Conservation (phyloP, 2,888 invertebrate genomes). For the Blomia tropicalis region DNA sequence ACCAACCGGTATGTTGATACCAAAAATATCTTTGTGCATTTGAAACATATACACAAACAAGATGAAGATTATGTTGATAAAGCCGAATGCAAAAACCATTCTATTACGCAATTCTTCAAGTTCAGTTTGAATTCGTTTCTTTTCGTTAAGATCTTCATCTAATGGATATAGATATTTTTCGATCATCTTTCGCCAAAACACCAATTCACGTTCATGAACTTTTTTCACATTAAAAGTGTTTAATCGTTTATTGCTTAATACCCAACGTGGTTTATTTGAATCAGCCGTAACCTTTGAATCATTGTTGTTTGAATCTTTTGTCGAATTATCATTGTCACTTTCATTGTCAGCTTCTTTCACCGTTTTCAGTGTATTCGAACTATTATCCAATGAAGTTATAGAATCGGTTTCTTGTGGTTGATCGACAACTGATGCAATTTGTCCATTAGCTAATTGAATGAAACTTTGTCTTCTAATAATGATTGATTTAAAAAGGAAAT, state of each 20-base stretch:
- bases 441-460: neutral
- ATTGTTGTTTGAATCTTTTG: neutral
- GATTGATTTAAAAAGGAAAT: too few relatives aligned
- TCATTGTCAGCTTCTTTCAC: neutral
- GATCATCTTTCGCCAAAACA: constrained; percentile 42
- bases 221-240: neutral
- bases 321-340: neutral
- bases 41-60: constrained; percentile 95
- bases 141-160: constrained; percentile 35
- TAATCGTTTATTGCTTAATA: neutral
- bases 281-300: neutral
- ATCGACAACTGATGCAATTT: neutral
- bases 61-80: constrained; percentile 95
- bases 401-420: neutral
- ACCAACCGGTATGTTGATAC: neutral
- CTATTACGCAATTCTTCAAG: constrained; percentile 85
- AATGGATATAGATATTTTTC: constrained; percentile 41
- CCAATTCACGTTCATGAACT: constrained; percentile 33
- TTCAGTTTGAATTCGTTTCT: constrained; percentile 50
- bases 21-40: constrained; percentile 53
- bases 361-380: neutral
- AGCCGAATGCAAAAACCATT: constrained; percentile 88
- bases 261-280: constrained; percentile 7
- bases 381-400: neutral
- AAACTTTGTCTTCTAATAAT: neutral